Conservation (phyloP, 2,113 vertebrate species). For the Nycticebus coucang region DNA sequence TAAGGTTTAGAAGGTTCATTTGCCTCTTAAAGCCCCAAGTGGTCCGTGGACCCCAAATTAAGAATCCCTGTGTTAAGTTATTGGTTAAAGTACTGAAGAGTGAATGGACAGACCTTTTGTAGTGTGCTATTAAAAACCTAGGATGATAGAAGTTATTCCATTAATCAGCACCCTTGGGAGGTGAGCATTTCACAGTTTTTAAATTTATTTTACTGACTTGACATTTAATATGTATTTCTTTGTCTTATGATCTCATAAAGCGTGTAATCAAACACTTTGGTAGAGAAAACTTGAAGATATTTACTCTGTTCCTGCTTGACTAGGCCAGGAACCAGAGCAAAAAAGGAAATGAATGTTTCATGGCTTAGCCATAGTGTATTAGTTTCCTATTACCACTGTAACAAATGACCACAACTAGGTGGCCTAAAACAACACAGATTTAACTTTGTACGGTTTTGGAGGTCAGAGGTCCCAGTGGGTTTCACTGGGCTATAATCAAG, state of each 20-base stretch:
- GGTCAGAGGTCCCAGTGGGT: not conserved
- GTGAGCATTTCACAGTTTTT: not conserved
- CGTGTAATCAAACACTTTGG: not conserved
- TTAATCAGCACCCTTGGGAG: not conserved
- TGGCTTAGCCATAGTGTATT: not conserved
- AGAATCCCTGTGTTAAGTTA: not conserved
- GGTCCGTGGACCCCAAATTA: not conserved
- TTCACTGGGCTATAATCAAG: not conserved
- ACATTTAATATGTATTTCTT: not conserved
- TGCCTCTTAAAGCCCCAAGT: not conserved
- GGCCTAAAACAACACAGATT: not conserved
- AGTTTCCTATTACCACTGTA: not conserved
- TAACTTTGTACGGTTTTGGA: not conserved
- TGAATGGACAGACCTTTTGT: not conserved
- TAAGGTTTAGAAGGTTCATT: not conserved
- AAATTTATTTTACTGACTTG: slow-evolving; percentile 5
- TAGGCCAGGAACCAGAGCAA: not conserved
- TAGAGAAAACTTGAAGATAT: not conserved
- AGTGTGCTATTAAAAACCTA: not conserved
- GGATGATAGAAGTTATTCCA: not conserved
- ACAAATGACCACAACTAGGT: not conserved
- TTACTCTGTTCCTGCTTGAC: not conserved
- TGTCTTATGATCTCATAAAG: not conserved
- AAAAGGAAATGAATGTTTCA: not conserved
- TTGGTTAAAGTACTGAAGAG: not conserved